A percentile compares a stretch with the other conserved stretches of the same genome.
These are phyloP conservation scores for Pandemis cinnamomeana DNA, from an alignment of 2,888 invertebrate genomes.

Conservation along the genomic window DNA sequence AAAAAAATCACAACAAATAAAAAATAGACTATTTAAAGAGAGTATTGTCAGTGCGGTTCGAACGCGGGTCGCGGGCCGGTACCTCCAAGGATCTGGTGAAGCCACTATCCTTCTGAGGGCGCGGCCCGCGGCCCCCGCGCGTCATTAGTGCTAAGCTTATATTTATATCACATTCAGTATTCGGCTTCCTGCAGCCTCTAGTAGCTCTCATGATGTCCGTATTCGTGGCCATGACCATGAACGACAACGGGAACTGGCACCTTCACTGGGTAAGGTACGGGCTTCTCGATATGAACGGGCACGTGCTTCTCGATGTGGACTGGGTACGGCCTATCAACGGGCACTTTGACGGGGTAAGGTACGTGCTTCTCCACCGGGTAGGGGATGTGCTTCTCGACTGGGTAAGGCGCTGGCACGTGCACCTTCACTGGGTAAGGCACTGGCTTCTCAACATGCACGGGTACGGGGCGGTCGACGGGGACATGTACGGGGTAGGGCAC, in stretches of 20 bases:
- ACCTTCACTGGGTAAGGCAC: slow-evolving; percentile 87
- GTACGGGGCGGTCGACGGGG: slow-evolving; percentile 86
- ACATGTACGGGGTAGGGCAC: slow-evolving; percentile 86
- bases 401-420: slow-evolving; percentile 87
- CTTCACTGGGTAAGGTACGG: slow-evolving; percentile 86
- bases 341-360: slow-evolving; percentile 87
- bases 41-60: slow-evolving; percentile 77
- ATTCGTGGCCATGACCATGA: slow-evolving; percentile 78
- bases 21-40: slow-evolving; percentile 53
- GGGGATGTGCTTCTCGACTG: slow-evolving; percentile 85
- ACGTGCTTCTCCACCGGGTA: slow-evolving; percentile 88
- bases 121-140: slow-evolving; percentile 66
- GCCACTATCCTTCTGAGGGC: slow-evolving; percentile 68
- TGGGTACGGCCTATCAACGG: slow-evolving; percentile 86
- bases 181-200: slow-evolving; percentile 83
- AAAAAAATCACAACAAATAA: slow-evolving; percentile 68
- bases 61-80: slow-evolving; percentile 62
- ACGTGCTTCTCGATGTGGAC: slow-evolving; percentile 87
- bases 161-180: slow-evolving; percentile 83
- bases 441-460: slow-evolving; percentile 85
- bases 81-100: slow-evolving; percentile 55
- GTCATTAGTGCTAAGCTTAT: slow-evolving; percentile 78
- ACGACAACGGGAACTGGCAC: slow-evolving; percentile 83
- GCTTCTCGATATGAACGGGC: slow-evolving; percentile 86
- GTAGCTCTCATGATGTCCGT: slow-evolving; percentile 82